These are phyloP conservation scores for Dicranocentrus wangi DNA, from an alignment of 2,888 invertebrate genomes.

Conservation along the genomic window DNA sequence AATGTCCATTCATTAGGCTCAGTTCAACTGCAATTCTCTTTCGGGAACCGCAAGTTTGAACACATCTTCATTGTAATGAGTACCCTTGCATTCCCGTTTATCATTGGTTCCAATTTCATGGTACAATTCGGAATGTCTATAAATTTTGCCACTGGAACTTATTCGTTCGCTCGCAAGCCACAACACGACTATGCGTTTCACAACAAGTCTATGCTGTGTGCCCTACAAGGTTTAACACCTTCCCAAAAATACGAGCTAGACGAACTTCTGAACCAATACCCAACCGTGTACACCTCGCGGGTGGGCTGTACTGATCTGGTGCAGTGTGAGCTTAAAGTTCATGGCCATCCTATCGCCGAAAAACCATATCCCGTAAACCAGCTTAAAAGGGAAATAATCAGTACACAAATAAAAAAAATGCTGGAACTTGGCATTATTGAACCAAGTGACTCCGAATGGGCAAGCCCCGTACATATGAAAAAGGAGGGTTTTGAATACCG, in stretches of 20 bases:
- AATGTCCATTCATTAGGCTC: slow-evolving; percentile 4
- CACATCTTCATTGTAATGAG: slow-evolving; percentile 17
- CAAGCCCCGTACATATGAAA: slow-evolving; percentile 65
- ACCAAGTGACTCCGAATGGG: slow-evolving; percentile 61
- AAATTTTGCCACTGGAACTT: slow-evolving; percentile 16
- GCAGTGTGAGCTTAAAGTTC: slow-evolving; percentile 35
- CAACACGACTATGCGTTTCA: slow-evolving; percentile 6
- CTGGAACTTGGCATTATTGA: slow-evolving; percentile 67
- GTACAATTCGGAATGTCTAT: neutral
- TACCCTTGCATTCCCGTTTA: slow-evolving; percentile 15
- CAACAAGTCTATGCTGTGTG: slow-evolving; percentile 19
- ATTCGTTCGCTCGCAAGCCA: neutral
- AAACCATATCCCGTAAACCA: slow-evolving; percentile 39
- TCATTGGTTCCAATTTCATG: slow-evolving; percentile 33
- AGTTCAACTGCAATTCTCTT: neutral
- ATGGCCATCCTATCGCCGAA: slow-evolving; percentile 38
- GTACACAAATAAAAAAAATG: slow-evolving; percentile 64
- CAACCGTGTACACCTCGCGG: slow-evolving; percentile 10
- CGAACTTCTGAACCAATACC: slow-evolving; percentile 10
- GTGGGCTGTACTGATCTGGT: slow-evolving; percentile 41
- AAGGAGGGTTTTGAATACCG: slow-evolving; percentile 59
- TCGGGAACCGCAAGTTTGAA: neutral
- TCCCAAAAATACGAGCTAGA: slow-evolving; percentile 3
- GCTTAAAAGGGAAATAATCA: slow-evolving; percentile 48
- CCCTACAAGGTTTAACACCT: slow-evolving; percentile 33